Evolutionary conservation across 2,888 invertebrate species (phyloP).

Genomic region (Aphodius sticticus): DNA sequence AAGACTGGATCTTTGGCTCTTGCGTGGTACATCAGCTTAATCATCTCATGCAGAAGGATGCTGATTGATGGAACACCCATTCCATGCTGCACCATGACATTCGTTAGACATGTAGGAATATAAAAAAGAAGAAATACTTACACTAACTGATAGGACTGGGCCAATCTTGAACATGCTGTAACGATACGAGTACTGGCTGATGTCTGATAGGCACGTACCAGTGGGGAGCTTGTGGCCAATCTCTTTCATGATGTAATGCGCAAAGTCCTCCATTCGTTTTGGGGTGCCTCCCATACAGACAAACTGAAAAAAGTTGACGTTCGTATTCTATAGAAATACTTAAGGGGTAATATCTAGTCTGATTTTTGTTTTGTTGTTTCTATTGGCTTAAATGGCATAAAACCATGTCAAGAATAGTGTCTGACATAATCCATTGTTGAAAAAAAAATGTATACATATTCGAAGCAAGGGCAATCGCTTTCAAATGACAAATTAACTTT

Average conservation of each 20-base stretch:
- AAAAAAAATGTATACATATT: too few species aligned
- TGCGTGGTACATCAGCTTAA: constrained; percentile 96
- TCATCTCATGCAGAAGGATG: constrained; percentile 93
- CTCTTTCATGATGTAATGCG: constrained; percentile 88
- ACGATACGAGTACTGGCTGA: constrained; percentile 90
- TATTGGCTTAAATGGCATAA: too few species aligned
- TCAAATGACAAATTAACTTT: too few species aligned
- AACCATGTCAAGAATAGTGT: too few species aligned
- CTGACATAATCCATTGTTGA: too few species aligned
- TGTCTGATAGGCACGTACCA: constrained; percentile 86
- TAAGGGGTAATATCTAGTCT: neutral
- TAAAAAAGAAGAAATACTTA: constrained; percentile 62
- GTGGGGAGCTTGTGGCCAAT: constrained; percentile 89
- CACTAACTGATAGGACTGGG: constrained; percentile 84
- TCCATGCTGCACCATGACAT: constrained; percentile 77
- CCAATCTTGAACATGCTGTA: constrained; percentile 97
- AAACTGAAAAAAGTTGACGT: constrained; percentile 71
- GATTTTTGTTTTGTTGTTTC: too few species aligned
- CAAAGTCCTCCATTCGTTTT: constrained; percentile 92
- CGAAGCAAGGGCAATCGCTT: too few species aligned
- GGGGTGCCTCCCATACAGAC: constrained; percentile 98
- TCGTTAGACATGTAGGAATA: neutral
- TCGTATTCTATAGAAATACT: too few species aligned
- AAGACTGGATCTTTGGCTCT: constrained; percentile 87
- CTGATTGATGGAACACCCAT: constrained; percentile 98